Evolutionary conservation across 2,797 vertebrate genomes (phyloP).

Genomic region (Hippopotamyrus pictus): DNA sequence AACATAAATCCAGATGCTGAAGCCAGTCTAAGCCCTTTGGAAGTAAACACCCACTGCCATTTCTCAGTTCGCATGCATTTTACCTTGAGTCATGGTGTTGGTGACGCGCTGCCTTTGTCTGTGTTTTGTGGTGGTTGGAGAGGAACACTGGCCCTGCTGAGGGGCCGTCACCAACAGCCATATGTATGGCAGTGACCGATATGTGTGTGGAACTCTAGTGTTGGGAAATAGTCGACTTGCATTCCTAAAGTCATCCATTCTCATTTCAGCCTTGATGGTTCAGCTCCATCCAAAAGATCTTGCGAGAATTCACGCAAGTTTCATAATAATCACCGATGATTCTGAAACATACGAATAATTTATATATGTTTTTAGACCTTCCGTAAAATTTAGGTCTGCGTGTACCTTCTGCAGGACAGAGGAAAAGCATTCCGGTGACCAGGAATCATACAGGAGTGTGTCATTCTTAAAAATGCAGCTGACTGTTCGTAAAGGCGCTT

Average conservation of each 20-base stretch:
- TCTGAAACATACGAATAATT: background rate
- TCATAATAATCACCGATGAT: background rate
- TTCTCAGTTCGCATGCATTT: background rate
- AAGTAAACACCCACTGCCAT: background rate
- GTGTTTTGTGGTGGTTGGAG: background rate
- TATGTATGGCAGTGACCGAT: background rate
- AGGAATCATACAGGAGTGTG: background rate
- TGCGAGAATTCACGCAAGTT: background rate
- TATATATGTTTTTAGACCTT: background rate
- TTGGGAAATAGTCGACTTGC: background rate
- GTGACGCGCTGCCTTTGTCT: background rate
- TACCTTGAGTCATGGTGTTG: background rate
- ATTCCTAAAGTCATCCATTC: background rate
- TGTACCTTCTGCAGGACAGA: background rate
- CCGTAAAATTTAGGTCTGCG: background rate
- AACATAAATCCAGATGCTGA: background rate
- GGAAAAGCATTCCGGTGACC: background rate
- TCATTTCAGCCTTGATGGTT: background rate
- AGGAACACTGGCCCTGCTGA: background rate
- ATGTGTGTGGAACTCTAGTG: background rate
- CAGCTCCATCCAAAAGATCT: background rate
- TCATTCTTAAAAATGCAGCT: background rate
- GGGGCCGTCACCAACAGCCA: background rate
- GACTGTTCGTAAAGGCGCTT: conserved; percentile 23
- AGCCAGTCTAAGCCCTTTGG: background rate